phyloP scores from a whole-genome alignment of 2,797 vertebrate genomes.

The Epinephelus awoara region DNA sequence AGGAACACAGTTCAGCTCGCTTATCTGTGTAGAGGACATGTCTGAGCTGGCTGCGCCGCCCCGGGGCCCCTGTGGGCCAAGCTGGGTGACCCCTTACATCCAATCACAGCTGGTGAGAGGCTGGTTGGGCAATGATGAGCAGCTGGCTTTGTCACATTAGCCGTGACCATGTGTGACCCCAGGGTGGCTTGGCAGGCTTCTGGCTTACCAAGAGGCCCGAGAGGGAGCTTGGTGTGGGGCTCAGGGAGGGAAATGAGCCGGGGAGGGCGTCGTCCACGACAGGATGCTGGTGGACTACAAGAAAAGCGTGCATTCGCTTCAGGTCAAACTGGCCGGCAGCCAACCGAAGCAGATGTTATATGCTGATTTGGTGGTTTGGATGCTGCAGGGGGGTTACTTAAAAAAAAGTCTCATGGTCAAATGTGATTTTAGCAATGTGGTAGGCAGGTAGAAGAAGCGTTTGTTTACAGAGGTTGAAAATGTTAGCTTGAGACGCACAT shows the following conservation, averaged over 20 bases:
- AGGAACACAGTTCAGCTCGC: conserved; percentile 42
- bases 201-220: conserved; percentile 38
- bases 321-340: conserved; percentile 39
- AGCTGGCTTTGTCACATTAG: conserved; percentile 80
- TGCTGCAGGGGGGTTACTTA: conserved; percentile 45
- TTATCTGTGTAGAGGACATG: conserved; percentile 62
- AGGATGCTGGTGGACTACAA: conserved; percentile 45
- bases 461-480: conserved; percentile 44
- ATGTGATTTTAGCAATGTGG: conserved; percentile 47
- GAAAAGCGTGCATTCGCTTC: conserved; percentile 14
- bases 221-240: conserved; percentile 23
- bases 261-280: conserved; percentile 39
- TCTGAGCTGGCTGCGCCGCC: conserved; percentile 42
- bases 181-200: conserved; percentile 53
- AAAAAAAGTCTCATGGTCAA: conserved; percentile 53
- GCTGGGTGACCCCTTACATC: conserved; percentile 70
- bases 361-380: conserved; percentile 55
- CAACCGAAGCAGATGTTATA: conserved; percentile 70
- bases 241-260: conserved; percentile 56
- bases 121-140: conserved; percentile 61
- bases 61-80: conserved; percentile 30
- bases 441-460: conserved; percentile 47
- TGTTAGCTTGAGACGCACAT: conserved; percentile 11
- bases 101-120: conserved; percentile 73
- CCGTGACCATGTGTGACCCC: conserved; percentile 68